Conservation (phyloP, 2,888 invertebrate genomes). For the Microctonus aethiopoides region DNA sequence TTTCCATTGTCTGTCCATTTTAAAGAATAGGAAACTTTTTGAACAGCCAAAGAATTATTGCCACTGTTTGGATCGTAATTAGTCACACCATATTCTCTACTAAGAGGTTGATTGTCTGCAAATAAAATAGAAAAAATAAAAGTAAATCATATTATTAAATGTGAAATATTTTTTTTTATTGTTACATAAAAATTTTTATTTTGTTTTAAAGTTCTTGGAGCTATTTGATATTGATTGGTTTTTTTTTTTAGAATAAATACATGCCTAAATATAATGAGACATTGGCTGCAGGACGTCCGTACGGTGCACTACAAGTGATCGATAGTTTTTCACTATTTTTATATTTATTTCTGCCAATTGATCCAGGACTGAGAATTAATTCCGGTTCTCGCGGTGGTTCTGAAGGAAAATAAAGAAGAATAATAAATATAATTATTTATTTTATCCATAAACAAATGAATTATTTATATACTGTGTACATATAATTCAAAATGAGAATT, state of each 20-base stretch:
- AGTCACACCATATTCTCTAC: constrained; percentile 71
- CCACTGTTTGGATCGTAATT: constrained; percentile 68
- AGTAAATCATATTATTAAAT: neutral
- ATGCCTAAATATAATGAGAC: constrained; percentile 79
- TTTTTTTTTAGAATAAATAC: constrained; percentile 30
- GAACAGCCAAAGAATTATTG: constrained; percentile 74
- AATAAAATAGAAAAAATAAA: constrained; percentile 12
- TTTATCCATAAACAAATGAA: neutral
- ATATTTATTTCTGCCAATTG: constrained; percentile 67
- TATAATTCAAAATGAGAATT: constrained; percentile 55
- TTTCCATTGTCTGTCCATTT: constrained; percentile 76
- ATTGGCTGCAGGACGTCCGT: constrained; percentile 81
- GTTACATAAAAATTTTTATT: too few relatives aligned
- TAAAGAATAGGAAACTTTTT: constrained; percentile 75
- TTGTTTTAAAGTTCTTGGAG: too few relatives aligned
- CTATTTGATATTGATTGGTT: too few relatives aligned
- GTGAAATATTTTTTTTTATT: too few relatives aligned
- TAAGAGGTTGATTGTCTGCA: constrained; percentile 74
- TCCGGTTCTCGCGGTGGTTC: constrained; percentile 68
- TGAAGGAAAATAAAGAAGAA: constrained; percentile 55
- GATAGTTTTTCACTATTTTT: constrained; percentile 73
- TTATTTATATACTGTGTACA: too few relatives aligned
- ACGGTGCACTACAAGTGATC: constrained; percentile 76
- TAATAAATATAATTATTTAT: neutral
- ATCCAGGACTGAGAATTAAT: constrained; percentile 63